phyloP scores from a whole-genome alignment of 2,113 vertebrate genomes.

The Bagarius yarrelli region DNA sequence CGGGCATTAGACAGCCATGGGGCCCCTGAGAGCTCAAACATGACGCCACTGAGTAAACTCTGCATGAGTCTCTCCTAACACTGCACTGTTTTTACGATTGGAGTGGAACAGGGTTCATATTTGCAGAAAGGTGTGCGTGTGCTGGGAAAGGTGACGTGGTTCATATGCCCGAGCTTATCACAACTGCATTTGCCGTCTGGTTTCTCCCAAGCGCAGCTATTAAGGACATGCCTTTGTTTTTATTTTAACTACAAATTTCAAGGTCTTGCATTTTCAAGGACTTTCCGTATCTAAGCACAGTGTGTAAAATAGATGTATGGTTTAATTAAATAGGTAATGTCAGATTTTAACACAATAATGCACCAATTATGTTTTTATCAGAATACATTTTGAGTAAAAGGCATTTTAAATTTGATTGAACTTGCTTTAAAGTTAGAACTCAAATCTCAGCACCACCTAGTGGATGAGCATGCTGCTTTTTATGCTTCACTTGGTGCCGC shows the following conservation, averaged over 20 bases:
- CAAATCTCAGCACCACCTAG: constrained; percentile 1
- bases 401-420: not conserved
- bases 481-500: not conserved
- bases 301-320: not conserved
- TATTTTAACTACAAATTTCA: not conserved
- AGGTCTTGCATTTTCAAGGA: constrained; percentile 8
- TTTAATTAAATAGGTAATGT: not conserved
- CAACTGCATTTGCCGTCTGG: constrained; percentile 43
- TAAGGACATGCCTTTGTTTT: constrained; percentile 40
- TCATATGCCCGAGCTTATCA: constrained; percentile 66
- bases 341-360: not conserved
- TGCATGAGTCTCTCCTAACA: constrained; percentile 61
- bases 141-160: constrained; percentile 56
- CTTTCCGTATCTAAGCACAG: not conserved
- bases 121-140: constrained; percentile 44
- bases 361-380: too few species aligned
- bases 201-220: constrained; percentile 41
- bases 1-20: constrained; percentile 61
- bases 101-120: constrained; percentile 58
- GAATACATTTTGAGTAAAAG: not conserved
- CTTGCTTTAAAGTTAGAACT: not conserved
- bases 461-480: not conserved
- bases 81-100: constrained; percentile 68
- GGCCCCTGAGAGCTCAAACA: constrained; percentile 70
- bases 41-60: constrained; percentile 76